These are phyloP conservation scores for Bungarus multicinctus DNA, from an alignment of 2,113 vertebrate genomes.

Conservation along the genomic window DNA sequence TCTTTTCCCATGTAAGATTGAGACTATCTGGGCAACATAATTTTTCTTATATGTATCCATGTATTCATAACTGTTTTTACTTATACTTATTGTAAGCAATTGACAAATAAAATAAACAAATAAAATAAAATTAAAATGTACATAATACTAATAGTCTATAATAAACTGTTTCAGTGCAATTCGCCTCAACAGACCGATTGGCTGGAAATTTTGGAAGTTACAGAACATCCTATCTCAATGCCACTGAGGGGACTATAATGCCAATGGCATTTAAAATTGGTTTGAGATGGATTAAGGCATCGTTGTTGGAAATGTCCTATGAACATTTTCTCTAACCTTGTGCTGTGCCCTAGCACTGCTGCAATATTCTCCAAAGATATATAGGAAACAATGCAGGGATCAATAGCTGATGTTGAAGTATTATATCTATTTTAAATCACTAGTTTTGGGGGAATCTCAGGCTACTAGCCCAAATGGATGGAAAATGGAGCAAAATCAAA, in stretches of 20 bases:
- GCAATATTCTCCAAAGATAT: background rate
- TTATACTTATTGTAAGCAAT: too few species aligned
- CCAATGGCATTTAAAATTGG: background rate
- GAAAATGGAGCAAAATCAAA: background rate
- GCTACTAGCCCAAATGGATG: background rate
- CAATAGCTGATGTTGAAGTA: background rate
- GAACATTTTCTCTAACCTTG: background rate
- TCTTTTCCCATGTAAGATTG: too few species aligned
- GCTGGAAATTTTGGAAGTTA: background rate
- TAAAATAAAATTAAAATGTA: background rate
- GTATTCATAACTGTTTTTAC: too few species aligned
- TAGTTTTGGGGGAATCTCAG: background rate
- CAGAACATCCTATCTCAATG: background rate
- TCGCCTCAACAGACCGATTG: background rate
- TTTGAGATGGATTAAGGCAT: background rate
- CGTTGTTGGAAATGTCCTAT: background rate
- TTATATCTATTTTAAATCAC: background rate
- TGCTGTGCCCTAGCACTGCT: background rate
- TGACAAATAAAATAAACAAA: too few species aligned
- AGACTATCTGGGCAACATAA: too few species aligned
- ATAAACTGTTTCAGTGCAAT: background rate
- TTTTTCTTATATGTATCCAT: too few species aligned
- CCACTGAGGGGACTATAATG: background rate
- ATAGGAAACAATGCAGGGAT: background rate
- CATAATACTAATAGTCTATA: background rate